phyloP scores from a whole-genome alignment of 2,888 invertebrate genomes.

The Diaprepes abbreviatus region DNA sequence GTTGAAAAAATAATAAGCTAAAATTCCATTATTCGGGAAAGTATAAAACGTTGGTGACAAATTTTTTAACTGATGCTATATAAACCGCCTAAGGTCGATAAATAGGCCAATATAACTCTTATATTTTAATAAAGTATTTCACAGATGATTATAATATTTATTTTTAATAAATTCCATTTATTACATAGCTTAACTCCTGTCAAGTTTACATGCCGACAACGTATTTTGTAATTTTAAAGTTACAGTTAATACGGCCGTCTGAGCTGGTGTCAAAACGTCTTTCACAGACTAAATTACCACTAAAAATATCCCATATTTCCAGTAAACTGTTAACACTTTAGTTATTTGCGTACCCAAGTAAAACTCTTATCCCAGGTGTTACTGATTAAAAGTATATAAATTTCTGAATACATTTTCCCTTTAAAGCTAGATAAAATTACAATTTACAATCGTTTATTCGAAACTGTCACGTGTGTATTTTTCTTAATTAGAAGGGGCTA shows the following conservation, averaged over 20 bases:
- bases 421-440: slow-evolving; percentile 29
- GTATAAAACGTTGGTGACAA: no score
- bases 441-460: slow-evolving; percentile 25
- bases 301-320: slow-evolving; percentile 37
- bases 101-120: no score
- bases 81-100: no score
- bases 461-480: background rate
- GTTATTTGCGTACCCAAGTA: slow-evolving; percentile 24
- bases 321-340: slow-evolving; percentile 17
- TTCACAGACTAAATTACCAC: slow-evolving; percentile 28
- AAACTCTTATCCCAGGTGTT: slow-evolving; percentile 27
- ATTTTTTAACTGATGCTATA: no score
- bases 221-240: slow-evolving; percentile 30
- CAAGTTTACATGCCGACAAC: slow-evolving; percentile 23
- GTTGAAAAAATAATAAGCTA: no score
- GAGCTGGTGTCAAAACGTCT: slow-evolving; percentile 25
- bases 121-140: no score
- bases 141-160: no score
- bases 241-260: slow-evolving; percentile 19
- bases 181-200: background rate
- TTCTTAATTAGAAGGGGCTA: background rate
- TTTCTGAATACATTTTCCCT: slow-evolving; percentile 24
- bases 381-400: slow-evolving; percentile 28
- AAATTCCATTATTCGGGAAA: no score
- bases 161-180: slow-evolving; percentile 1